Percentiles rank a stretch among this genome's conserved stretches.
These are phyloP conservation scores for Lithophane leautieri DNA, from an alignment of 2,888 invertebrate genomes.

Conservation along the genomic window DNA sequence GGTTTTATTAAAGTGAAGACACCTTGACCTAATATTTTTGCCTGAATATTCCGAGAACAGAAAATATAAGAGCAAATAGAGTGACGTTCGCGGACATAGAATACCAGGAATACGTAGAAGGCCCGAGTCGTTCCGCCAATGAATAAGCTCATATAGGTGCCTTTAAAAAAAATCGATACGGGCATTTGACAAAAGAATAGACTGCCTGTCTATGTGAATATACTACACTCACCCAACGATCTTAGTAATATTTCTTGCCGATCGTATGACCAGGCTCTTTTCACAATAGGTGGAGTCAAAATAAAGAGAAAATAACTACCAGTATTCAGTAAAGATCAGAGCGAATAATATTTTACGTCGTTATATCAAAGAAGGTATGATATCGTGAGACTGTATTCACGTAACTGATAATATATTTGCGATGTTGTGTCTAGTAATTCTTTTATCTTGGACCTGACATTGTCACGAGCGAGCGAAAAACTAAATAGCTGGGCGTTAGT, in stretches of 20 bases:
- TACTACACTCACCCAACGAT: conserved; percentile 1
- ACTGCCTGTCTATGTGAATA: neutral
- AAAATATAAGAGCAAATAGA: conserved; percentile 35
- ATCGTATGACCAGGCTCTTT: neutral
- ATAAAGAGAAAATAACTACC: no score
- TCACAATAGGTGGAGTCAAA: conserved; percentile 1
- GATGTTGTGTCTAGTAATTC: conserved; percentile 49
- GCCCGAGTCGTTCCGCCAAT: neutral
- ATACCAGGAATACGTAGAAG: conserved; percentile 20
- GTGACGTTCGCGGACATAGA: conserved; percentile 4
- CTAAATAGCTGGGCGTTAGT: conserved; percentile 12
- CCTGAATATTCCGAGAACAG: conserved; percentile 47
- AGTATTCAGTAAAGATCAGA: conserved; percentile 34
- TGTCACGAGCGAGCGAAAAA: conserved; percentile 16
- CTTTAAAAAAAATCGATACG: neutral
- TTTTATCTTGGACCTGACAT: conserved; percentile 47
- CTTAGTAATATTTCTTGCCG: neutral
- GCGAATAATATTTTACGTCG: conserved; percentile 27
- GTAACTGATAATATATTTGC: conserved; percentile 49
- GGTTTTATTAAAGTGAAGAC: conserved; percentile 39
- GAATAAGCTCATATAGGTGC: neutral
- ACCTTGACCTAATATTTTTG: conserved; percentile 39
- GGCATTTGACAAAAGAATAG: neutral
- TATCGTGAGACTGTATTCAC: conserved; percentile 34
- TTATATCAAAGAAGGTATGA: conserved; percentile 27